These are phyloP conservation scores for Lepetodrilus schrolli DNA, from an alignment of 2,888 invertebrate species.

Conservation along the genomic window DNA sequence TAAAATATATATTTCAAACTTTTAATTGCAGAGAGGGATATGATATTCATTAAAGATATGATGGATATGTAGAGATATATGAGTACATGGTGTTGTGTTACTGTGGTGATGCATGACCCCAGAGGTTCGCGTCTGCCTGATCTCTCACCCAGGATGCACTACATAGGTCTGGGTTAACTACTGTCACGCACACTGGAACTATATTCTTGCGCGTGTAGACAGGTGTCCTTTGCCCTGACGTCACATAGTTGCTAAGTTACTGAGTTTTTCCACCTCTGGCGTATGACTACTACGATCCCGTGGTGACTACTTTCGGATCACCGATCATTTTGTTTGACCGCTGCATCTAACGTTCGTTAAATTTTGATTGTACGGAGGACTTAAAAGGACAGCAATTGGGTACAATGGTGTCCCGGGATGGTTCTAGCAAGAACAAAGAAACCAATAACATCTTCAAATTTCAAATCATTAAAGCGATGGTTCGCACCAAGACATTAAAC, in stretches of 20 bases:
- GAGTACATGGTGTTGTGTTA: background rate
- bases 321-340: conserved; percentile 27
- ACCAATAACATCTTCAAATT: conserved; percentile 1
- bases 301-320: conserved; percentile 11
- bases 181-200: conserved; percentile 53
- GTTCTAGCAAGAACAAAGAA: conserved; percentile 20
- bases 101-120: background rate
- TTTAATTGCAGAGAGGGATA: background rate
- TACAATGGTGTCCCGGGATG: background rate
- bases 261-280: conserved; percentile 46
- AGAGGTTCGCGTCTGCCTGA: background rate
- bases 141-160: conserved; percentile 31
- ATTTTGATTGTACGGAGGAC: conserved; percentile 5
- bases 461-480: too few species aligned
- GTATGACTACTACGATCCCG: conserved; percentile 36
- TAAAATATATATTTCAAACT: conserved; percentile 11
- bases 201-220: conserved; percentile 59
- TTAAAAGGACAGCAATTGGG: background rate
- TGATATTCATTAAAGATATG: conserved; percentile 2
- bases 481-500: too few species aligned
- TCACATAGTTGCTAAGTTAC: conserved; percentile 58
- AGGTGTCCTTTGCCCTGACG: conserved; percentile 53
- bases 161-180: conserved; percentile 37
- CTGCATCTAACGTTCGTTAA: background rate
- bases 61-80: background rate